phyloP scores from a whole-genome alignment of 53 echinoderm and acorn worm species.

The Arbacia lixula region DNA sequence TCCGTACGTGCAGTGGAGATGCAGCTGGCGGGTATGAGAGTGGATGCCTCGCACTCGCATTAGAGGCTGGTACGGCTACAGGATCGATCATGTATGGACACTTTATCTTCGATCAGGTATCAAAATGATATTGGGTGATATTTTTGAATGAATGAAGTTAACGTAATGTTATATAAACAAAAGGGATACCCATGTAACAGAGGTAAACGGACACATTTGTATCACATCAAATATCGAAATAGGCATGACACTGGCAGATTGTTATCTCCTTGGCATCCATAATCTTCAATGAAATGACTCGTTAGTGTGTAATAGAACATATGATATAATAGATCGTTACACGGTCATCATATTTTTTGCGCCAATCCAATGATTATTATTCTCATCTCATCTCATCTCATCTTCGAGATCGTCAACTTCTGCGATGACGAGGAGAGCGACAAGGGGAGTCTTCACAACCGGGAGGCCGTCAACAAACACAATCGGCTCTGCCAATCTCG shows the following conservation, averaged over 20 bases:
- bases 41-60: conserved; percentile 52
- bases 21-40: conserved; percentile 61
- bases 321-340: too few species aligned
- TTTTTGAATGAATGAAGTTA: too few species aligned
- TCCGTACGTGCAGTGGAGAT: conserved; percentile 58
- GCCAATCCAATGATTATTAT: neutral
- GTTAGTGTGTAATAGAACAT: too few species aligned
- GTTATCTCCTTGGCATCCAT: too few species aligned
- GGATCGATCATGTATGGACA: conserved; percentile 76
- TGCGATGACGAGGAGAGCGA: conserved; percentile 52
- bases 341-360: neutral
- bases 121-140: too few species aligned
- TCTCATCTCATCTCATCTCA: neutral
- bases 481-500: conserved; percentile 71
- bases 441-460: conserved; percentile 56
- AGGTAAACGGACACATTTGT: too few species aligned
- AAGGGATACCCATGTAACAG: too few species aligned
- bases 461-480: conserved; percentile 78
- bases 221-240: too few species aligned
- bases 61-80: neutral
- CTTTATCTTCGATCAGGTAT: conserved; percentile 57
- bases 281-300: too few species aligned
- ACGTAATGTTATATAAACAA: too few species aligned
- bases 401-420: conserved; percentile 60
- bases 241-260: too few species aligned